Evolutionary conservation across 2,113 vertebrate species (phyloP).

Genomic region (Xenus cinereus): DNA sequence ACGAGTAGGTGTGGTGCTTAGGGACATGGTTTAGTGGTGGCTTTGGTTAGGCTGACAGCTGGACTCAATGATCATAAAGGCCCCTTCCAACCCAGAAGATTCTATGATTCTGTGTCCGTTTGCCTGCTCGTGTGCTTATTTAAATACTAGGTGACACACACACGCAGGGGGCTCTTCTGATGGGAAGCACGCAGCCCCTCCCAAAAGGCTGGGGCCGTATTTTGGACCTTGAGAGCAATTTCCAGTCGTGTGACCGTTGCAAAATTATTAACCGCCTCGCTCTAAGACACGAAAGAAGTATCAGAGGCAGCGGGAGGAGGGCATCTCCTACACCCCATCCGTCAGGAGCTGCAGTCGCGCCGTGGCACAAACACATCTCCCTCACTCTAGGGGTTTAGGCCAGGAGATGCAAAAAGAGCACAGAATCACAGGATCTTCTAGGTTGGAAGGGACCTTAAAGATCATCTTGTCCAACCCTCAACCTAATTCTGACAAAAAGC

Average conservation of each 20-base stretch:
- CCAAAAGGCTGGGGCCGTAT: neutral
- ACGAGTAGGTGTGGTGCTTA: neutral
- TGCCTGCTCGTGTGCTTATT: neutral
- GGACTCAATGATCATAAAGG: neutral
- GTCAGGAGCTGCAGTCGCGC: fast-evolving
- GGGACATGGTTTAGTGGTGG: neutral
- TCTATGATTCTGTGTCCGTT: neutral
- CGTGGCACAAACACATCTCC: fast-evolving
- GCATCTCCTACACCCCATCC: neutral
- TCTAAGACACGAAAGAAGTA: neutral
- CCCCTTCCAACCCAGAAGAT: neutral
- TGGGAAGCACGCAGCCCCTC: neutral
- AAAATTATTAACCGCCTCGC: neutral
- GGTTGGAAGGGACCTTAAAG: too few relatives aligned
- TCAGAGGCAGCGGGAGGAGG: neutral
- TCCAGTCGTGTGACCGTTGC: neutral
- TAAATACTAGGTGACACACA: neutral
- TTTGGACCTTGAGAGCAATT: neutral
- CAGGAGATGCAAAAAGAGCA: neutral
- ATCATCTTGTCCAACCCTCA: too few relatives aligned
- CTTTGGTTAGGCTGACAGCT: neutral
- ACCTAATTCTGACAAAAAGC: too few relatives aligned
- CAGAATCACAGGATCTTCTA: too few relatives aligned
- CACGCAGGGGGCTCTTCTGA: neutral
- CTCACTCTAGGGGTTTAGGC: neutral